Conservation (phyloP, 2,797 vertebrate species). For the Phylloscopus collybita region DNA sequence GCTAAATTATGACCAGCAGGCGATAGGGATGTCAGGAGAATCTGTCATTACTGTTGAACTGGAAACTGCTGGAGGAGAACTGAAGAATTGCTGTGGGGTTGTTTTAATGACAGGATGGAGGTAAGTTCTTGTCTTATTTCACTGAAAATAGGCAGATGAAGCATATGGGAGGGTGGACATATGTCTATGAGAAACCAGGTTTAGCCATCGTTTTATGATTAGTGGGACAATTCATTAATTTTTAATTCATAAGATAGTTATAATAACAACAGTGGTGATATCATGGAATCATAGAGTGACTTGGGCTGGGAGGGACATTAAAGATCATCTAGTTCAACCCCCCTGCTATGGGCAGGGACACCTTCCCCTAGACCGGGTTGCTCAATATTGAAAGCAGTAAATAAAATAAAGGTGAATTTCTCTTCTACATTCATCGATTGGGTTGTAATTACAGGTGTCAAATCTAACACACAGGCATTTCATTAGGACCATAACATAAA, state of each 20-base stretch:
- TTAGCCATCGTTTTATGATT: not conserved
- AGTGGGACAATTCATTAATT: not conserved
- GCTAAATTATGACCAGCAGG: not conserved
- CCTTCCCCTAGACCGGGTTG: not conserved
- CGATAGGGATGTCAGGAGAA: not conserved
- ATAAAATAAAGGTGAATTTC: not conserved
- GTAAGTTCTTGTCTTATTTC: not conserved
- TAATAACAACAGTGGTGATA: not conserved
- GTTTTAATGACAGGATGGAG: not conserved
- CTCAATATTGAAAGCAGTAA: not conserved
- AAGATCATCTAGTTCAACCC: not conserved
- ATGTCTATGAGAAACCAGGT: not conserved
- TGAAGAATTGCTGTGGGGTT: not conserved
- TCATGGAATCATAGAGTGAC: not conserved
- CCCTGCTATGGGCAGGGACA: not conserved
- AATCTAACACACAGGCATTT: not conserved
- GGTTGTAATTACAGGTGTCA: not conserved
- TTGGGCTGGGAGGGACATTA: not conserved
- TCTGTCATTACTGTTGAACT: not conserved
- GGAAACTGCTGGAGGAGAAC: not conserved
- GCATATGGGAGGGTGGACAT: not conserved
- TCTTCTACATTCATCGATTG: not conserved
- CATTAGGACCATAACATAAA: not conserved
- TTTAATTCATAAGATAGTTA: not conserved
- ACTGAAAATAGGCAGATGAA: not conserved